Evolutionary conservation across 2,888 invertebrate species (phyloP), one percentile per base, ranked within the genome.

Genomic region (Cryptus armator): DNA sequence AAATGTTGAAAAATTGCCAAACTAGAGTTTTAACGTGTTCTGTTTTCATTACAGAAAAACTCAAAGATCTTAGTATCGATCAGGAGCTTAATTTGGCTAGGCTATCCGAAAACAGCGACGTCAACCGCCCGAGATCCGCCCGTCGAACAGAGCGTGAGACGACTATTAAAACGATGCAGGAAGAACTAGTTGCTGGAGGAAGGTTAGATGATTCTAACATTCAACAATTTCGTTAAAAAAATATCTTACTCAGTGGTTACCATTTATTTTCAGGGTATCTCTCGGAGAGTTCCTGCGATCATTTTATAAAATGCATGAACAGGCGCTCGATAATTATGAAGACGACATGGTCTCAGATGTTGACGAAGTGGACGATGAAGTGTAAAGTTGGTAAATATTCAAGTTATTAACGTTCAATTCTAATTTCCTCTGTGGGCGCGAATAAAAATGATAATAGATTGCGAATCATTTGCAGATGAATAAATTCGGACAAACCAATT

Each of bases 21-120:
- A 48, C 14, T n/a, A 14, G 14, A 48, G 14, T 48, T 48, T 48
- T 4, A n/a, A 48, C 48, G 14, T 14, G 12, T 48, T 48, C 14
- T 48, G n/a, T 59, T 29, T 64, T 32, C 14, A 37, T 64, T 64
- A n/a, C 64, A 64, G 64, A 64, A 1, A 37, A 37, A 64, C 64
- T 64, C 1, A 37, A 64, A 6, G 64, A 64, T 5, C 64, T 64
- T 6, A 32, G 12, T 7, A n/a, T 37, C 3, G 64, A 64, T 24
- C 64, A 64, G n/a, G 64, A 64, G n/a, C 14, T 64, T 3, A 32
- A 64, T 5, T 37, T 64, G n/a, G 14, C 14, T n/a, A 37, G 64
- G 5, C 14, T 64, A 14, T 2, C 2, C 4, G 64, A 12, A n/a
- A 7, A n/a, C 14, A 4, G 5, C 5, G 7, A n/a, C 4, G 64